Conservation (phyloP, 2,888 invertebrate genomes). For the Chymomyza fuscimana region DNA sequence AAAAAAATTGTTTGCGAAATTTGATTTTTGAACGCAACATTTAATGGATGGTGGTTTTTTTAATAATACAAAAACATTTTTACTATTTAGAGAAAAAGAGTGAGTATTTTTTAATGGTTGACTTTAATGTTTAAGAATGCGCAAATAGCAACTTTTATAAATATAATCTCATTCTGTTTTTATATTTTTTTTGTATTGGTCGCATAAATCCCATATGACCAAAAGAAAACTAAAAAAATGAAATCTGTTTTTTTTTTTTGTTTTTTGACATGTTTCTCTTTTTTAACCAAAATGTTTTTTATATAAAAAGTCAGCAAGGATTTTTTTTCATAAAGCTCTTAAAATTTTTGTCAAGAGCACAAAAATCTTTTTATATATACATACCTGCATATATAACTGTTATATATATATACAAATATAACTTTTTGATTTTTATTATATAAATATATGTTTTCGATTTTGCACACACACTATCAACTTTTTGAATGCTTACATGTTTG, state of each 20-base stretch:
- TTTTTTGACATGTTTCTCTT: constrained; percentile 71
- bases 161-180: constrained; percentile 12
- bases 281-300: constrained; percentile 36
- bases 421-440: constrained; percentile 27
- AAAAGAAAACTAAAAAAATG: constrained; percentile 52
- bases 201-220: constrained; percentile 46
- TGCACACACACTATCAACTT: constrained; percentile 29
- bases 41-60: constrained; percentile 72
- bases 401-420: constrained; percentile 25
- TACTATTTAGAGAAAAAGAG: constrained; percentile 79
- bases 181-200: constrained; percentile 52
- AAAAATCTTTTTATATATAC: constrained; percentile 6
- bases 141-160: constrained; percentile 49
- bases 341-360: constrained; percentile 26
- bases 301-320: constrained; percentile 63
- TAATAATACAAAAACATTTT: constrained; percentile 50
- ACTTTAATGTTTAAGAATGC: constrained; percentile 72
- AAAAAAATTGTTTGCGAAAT: constrained; percentile 62
- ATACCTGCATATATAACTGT: constrained; percentile 33
- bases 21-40: constrained; percentile 75
- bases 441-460: constrained; percentile 14
- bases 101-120: constrained; percentile 77
- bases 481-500: constrained; percentile 76
- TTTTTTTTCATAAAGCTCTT: constrained; percentile 44
- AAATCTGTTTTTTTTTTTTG: constrained; percentile 49